Conservation (phyloP, 2,888 invertebrate genomes). For the Orthonevra nobilis region DNA sequence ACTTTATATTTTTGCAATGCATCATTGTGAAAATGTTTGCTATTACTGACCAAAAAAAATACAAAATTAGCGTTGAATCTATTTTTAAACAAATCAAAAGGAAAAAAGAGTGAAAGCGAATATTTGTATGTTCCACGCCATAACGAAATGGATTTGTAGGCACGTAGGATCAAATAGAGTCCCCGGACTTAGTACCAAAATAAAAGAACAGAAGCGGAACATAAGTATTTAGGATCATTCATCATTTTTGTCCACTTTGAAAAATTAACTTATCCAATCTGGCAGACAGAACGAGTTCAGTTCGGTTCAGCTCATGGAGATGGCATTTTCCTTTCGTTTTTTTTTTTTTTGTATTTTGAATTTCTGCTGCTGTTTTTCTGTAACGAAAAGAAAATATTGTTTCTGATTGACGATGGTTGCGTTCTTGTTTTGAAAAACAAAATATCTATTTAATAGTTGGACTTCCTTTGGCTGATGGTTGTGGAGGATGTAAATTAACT, state of each 20-base stretch:
- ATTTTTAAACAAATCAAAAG: background rate
- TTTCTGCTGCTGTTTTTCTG: too few species aligned
- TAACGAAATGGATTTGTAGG: conserved; percentile 3
- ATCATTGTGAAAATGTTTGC: conserved; percentile 4
- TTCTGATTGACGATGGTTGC: conserved; percentile 58
- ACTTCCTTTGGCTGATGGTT: conserved; percentile 60
- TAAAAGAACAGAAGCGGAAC: too few species aligned
- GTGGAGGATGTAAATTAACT: conserved; percentile 69
- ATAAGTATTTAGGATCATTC: conserved; percentile 52
- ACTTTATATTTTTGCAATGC: conserved; percentile 14
- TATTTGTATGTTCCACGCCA: background rate
- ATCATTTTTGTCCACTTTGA: conserved; percentile 59
- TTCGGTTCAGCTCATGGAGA: conserved; percentile 55
- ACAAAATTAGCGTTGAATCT: background rate
- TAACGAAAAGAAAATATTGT: conserved; percentile 38
- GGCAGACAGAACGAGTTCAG: conserved; percentile 67
- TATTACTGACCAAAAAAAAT: conserved; percentile 1
- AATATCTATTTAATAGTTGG: conserved; percentile 61
- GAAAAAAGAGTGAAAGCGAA: background rate
- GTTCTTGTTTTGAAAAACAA: conserved; percentile 32
- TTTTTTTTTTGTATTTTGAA: background rate
- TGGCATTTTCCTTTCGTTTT: conserved; percentile 42
- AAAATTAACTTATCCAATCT: conserved; percentile 65
- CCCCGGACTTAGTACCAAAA: background rate
- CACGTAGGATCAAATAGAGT: background rate